Conservation (phyloP, 2,113 vertebrate genomes). For the Brienomyrus brachyistius region DNA sequence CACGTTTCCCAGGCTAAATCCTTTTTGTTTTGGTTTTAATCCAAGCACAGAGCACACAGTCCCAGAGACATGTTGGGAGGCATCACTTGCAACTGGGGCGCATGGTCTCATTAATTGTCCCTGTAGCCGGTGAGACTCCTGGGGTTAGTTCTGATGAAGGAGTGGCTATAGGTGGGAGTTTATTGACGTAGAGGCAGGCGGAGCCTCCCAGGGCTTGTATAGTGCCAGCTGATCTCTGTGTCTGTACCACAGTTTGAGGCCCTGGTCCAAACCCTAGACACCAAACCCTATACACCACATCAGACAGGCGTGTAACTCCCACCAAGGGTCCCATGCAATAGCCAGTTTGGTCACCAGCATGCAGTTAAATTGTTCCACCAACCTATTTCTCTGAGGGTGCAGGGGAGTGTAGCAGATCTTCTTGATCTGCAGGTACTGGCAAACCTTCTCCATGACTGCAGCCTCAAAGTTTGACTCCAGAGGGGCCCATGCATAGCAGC, state of each 20-base stretch:
- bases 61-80: background rate
- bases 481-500: background rate
- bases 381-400: background rate
- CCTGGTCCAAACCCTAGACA: background rate
- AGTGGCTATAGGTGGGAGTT: background rate
- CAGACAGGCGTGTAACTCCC: background rate
- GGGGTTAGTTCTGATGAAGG: background rate
- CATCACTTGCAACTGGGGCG: background rate
- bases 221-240: background rate
- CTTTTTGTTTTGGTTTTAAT: background rate
- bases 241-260: background rate
- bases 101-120: background rate
- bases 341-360: too few relatives aligned
- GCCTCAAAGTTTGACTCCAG: too few relatives aligned
- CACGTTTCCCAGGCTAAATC: background rate
- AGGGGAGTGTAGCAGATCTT: too few relatives aligned
- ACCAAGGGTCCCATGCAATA: background rate
- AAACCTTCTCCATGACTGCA: background rate
- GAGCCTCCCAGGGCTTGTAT: background rate
- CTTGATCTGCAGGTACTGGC: background rate
- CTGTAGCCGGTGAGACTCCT: background rate
- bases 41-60: background rate
- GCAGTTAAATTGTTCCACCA: too few relatives aligned
- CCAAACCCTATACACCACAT: background rate
- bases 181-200: background rate